Conservation (phyloP, 2,888 invertebrate genomes). For the Sinelater perroti region DNA sequence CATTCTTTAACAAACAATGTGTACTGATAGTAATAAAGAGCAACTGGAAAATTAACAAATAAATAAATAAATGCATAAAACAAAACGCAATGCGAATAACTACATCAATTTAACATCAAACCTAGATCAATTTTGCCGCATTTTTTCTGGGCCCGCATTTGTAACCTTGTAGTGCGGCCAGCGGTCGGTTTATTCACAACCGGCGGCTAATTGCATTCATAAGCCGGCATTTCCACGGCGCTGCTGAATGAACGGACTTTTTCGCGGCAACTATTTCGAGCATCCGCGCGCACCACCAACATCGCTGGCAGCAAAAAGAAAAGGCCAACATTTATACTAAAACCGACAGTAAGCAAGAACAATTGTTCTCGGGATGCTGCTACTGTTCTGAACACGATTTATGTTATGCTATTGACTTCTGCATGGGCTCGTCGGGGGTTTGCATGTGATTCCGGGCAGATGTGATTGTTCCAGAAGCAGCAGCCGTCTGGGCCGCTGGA, state of each 20-base stretch:
- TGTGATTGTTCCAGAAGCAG: slow-evolving; percentile 48
- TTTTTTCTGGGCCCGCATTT: too few relatives aligned
- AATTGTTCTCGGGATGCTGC: slow-evolving; percentile 61
- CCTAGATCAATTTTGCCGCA: too few relatives aligned
- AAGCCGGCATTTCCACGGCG: too few relatives aligned
- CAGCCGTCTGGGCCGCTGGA: slow-evolving; percentile 46
- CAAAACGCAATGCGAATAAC: too few relatives aligned
- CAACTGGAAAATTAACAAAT: too few relatives aligned
- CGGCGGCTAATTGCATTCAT: too few relatives aligned
- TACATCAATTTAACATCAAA: too few relatives aligned
- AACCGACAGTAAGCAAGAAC: slow-evolving; percentile 60
- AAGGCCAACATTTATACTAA: slow-evolving; percentile 56
- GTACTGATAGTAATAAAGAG: too few relatives aligned
- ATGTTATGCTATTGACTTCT: slow-evolving; percentile 55
- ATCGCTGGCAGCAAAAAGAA: slow-evolving; percentile 49
- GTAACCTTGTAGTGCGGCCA: too few relatives aligned
- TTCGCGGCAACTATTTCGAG: slow-evolving; percentile 30
- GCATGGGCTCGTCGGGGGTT: slow-evolving; percentile 46
- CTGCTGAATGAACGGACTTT: slow-evolving; percentile 22
- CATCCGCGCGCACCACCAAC: slow-evolving; percentile 49
- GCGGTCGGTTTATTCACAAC: too few relatives aligned
- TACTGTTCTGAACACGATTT: slow-evolving; percentile 59
- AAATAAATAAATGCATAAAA: too few relatives aligned
- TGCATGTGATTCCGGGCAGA: slow-evolving; percentile 41
- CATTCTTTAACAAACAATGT: too few relatives aligned